Percentiles rank a stretch among this genome's conserved stretches.
phyloP scores from a whole-genome alignment of 2,113 vertebrate species.

The Sterrhoptilus dennistouni region DNA sequence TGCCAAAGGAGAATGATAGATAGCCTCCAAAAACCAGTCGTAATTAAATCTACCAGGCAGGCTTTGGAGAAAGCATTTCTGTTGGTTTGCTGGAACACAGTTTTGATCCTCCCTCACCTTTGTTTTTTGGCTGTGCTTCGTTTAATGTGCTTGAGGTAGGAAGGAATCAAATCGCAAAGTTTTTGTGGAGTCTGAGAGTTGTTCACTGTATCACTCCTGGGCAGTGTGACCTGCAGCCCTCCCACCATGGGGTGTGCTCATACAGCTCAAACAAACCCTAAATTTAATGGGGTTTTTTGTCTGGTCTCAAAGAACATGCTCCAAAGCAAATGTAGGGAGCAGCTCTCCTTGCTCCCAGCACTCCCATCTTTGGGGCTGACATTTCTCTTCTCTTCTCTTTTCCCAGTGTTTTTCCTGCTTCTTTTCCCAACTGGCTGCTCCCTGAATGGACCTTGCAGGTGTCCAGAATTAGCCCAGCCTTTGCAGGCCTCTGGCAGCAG shows the following conservation, averaged over 20 bases:
- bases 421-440: accelerated
- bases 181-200: not conserved
- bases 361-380: accelerated
- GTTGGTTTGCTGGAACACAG: not conserved
- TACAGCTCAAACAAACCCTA: not conserved
- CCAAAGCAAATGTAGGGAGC: not conserved
- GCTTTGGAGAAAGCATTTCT: not conserved
- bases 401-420: accelerated
- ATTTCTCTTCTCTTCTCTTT: not conserved
- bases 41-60: not conserved
- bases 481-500: not conserved
- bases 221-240: not conserved
- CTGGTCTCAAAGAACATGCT: not conserved
- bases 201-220: not conserved
- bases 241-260: not conserved
- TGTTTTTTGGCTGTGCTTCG: not conserved
- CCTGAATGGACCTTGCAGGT: not conserved
- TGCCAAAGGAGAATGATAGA: not conserved
- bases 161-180: not conserved
- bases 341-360: accelerated
- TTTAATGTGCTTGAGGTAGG: not conserved
- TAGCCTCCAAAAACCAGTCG: not conserved
- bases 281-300: not conserved
- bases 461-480: constrained; percentile 24
- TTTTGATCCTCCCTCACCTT: not conserved